Conservation (phyloP, 2,113 vertebrate genomes). For the Papio anubis region DNA sequence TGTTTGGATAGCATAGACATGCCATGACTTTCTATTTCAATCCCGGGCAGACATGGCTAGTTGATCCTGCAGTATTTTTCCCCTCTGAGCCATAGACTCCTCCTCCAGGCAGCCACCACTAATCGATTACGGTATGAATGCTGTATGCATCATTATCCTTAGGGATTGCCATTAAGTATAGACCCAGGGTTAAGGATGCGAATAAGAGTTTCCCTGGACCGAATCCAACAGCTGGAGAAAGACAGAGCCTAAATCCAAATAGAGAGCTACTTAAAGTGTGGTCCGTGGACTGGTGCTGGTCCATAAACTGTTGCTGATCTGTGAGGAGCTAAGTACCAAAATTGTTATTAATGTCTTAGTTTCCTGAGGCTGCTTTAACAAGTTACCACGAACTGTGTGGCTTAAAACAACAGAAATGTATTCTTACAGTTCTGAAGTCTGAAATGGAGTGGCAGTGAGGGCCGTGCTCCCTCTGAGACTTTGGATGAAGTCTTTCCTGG, state of each 20-base stretch:
- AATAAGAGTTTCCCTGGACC: not conserved
- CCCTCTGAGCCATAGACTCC: not conserved
- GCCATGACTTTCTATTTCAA: not conserved
- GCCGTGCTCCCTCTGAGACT: not conserved
- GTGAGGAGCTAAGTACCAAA: not conserved
- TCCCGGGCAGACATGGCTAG: not conserved
- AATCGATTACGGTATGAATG: not conserved
- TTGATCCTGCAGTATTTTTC: not conserved
- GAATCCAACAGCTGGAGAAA: not conserved
- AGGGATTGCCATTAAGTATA: not conserved
- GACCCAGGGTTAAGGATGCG: not conserved
- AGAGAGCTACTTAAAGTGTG: too few species aligned
- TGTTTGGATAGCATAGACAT: not conserved
- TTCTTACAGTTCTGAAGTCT: not conserved
- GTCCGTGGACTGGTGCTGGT: rapidly evolving
- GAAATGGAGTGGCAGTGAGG: too few species aligned
- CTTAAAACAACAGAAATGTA: not conserved
- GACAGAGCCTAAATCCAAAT: not conserved
- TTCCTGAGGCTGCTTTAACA: not conserved
- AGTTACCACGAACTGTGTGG: not conserved
- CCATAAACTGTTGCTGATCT: not conserved
- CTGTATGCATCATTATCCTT: not conserved
- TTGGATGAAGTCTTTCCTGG: not conserved
- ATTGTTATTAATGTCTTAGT: not conserved
- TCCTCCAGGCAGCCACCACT: not conserved